Evolutionary conservation across 2,797 vertebrate species (phyloP).

Genomic region (Enteromius thamalakanensis): DNA sequence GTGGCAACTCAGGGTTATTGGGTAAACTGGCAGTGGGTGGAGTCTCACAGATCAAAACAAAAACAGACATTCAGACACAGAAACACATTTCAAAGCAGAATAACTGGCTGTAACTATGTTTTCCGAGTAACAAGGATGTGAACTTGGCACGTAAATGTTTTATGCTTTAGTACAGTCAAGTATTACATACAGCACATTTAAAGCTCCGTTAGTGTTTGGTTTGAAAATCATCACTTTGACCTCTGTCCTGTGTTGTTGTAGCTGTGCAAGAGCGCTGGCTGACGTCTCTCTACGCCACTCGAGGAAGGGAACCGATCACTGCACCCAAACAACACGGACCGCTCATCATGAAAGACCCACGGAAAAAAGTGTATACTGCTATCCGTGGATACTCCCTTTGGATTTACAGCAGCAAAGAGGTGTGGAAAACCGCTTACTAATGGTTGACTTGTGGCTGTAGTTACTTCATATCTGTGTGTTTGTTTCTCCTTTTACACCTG

Average conservation of each 20-base stretch:
- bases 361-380: conserved; percentile 70
- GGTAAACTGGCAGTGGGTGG: no score
- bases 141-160: neutral
- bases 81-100: neutral
- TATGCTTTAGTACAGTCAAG: no score
- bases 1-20: neutral
- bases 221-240: neutral
- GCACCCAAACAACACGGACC: conserved; percentile 67
- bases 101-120: neutral
- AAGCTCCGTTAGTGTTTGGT: neutral
- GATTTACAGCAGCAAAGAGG: conserved; percentile 79
- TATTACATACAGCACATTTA: no score
- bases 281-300: conserved; percentile 67
- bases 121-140: neutral
- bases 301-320: conserved; percentile 66
- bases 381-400: conserved; percentile 74
- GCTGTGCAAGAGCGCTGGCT: conserved; percentile 76
- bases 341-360: conserved; percentile 71
- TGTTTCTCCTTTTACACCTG: neutral
- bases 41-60: neutral
- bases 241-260: conserved; percentile 49
- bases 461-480: neutral
- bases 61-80: neutral
- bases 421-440: conserved; percentile 21
- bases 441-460: no score